A percentile compares a stretch with the other conserved stretches of the same genome.
These are phyloP conservation scores for Diachrysia chrysitis DNA, from an alignment of 2,888 invertebrate species.

Conservation along the genomic window DNA sequence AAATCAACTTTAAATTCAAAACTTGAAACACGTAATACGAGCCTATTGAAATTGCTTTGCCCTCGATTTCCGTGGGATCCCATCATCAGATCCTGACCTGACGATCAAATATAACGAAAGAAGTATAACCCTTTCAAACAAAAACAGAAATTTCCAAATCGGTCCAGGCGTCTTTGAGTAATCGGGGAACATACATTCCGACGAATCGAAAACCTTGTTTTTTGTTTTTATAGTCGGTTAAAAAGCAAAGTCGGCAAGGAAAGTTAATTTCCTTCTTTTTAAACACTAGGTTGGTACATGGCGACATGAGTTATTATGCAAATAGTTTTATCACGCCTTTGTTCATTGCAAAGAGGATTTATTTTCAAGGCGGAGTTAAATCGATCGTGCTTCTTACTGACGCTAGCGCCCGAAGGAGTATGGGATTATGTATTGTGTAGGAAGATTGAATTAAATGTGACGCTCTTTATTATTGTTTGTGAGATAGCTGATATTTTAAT, in stretches of 20 bases:
- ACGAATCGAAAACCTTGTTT: too few relatives aligned
- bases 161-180: too few relatives aligned
- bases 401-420: slow-evolving; percentile 17
- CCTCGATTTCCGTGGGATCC: too few relatives aligned
- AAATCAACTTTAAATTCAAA: too few relatives aligned
- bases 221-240: too few relatives aligned
- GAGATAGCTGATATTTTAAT: neutral
- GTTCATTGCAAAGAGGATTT: slow-evolving; percentile 63
- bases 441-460: slow-evolving; percentile 3
- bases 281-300: slow-evolving; percentile 37
- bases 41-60: too few relatives aligned
- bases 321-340: slow-evolving; percentile 65
- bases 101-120: too few relatives aligned
- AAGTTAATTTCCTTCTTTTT: slow-evolving; percentile 60
- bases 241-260: slow-evolving; percentile 46
- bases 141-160: too few relatives aligned
- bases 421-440: slow-evolving; percentile 42
- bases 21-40: too few relatives aligned
- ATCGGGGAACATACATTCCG: too few relatives aligned
- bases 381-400: slow-evolving; percentile 56
- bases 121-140: too few relatives aligned
- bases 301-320: slow-evolving; percentile 60
- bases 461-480: slow-evolving; percentile 9
- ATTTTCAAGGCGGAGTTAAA: slow-evolving; percentile 57
- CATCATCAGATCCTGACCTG: too few relatives aligned